Base-by-base conservation (phyloP, 2,888 invertebrate genomes). In the Strigamia maritima region DNA sequence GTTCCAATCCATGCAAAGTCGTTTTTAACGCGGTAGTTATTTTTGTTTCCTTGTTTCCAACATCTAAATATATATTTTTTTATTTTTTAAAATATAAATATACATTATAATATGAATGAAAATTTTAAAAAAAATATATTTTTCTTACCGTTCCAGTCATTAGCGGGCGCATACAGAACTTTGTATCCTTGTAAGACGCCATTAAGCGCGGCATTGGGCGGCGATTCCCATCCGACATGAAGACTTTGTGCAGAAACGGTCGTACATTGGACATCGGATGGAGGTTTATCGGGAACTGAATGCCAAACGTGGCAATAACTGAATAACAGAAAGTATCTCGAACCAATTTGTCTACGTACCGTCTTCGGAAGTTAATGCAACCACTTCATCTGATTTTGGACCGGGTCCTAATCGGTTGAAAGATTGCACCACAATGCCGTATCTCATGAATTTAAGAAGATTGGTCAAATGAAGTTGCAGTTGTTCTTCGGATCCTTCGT, bases 141-240 rank as follows among this genome's bases (percentile, higher is more conserved):
- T 40, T 70, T 54, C 75, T 65, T 76, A 80, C 80, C 65, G 38
- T 79, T 75, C 60, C 49, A 74, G 22, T 80, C 80, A 24, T 31
- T 16, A 38, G 38, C 65, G 14, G 80, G 80, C 28, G 70, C 26
- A 44, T 80, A 85, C 24, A 82, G 83, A 7, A 86, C 84, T 79
- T 85, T 85, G 82, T 86, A 87, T 0, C 87, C 86, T 81, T 85
- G 85, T 24, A 87, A 83, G 24, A 86, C 84, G 1, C 86, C 87
- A 80, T 87, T 85, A 2, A 86, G 83, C 0, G 85, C 84, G 81
- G 84, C 84, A 28, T 85, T 82, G 0, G 86, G 85, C 16, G 86
- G 86, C 3, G 86, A 84, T 7, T 85, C 83, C 87, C 87, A 87
- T 16, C 84, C 82, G 14, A 87, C 84, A 80, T 84, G 84, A 79